These are phyloP conservation scores for Biston stratarius DNA, from an alignment of 2,888 invertebrate species.

Conservation along the genomic window DNA sequence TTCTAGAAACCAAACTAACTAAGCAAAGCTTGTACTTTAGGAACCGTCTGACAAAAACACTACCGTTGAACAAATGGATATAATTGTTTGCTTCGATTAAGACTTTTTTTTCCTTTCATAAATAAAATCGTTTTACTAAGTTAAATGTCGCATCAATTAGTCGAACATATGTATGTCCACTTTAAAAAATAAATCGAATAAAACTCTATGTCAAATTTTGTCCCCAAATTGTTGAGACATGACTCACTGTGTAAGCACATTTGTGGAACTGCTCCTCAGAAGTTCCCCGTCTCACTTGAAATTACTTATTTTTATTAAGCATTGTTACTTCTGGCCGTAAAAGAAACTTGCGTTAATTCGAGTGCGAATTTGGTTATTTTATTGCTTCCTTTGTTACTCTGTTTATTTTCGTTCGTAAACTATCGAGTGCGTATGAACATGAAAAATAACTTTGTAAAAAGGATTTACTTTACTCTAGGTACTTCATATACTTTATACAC, in stretches of 20 bases:
- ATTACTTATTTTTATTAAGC: slow-evolving; percentile 57
- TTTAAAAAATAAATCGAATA: background rate
- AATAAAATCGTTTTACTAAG: no score
- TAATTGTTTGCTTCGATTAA: no score
- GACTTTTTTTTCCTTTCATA: no score
- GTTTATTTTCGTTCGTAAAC: slow-evolving; percentile 14
- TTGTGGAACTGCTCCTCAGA: slow-evolving; percentile 7
- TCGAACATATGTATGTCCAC: background rate
- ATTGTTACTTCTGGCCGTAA: slow-evolving; percentile 58
- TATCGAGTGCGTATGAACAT: background rate
- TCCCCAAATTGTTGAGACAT: background rate
- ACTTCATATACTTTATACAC: no score
- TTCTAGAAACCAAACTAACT: no score
- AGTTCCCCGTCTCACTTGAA: slow-evolving; percentile 21
- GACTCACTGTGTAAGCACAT: slow-evolving; percentile 17
- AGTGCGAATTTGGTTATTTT: slow-evolving; percentile 54
- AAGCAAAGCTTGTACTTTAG: no score
- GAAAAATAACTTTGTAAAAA: slow-evolving; percentile 5
- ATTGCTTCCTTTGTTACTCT: slow-evolving; percentile 43
- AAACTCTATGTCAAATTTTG: background rate
- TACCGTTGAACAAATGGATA: no score
- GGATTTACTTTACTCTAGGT: background rate
- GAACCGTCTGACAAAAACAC: no score
- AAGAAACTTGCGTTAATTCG: slow-evolving; percentile 39
- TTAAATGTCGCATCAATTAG: background rate